Conservation (phyloP, 2,797 vertebrate genomes). For the Anniella stebbinsi region DNA sequence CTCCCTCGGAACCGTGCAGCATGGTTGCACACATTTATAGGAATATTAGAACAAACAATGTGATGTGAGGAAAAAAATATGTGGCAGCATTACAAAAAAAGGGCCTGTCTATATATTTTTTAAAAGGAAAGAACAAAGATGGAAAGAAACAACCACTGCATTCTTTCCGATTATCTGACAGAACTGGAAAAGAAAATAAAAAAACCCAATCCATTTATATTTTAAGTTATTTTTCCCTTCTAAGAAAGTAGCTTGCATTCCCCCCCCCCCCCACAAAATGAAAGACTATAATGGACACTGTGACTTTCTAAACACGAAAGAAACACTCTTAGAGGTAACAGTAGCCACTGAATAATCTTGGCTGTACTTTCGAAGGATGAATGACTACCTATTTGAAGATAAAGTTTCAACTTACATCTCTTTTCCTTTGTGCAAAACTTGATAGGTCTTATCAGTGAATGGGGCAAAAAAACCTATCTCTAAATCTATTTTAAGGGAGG, state of each 20-base stretch:
- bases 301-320: conserved; percentile 16
- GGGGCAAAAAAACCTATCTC: not conserved
- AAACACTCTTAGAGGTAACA: not conserved
- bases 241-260: conserved; percentile 17
- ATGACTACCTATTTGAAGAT: conserved; percentile 42
- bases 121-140: not conserved
- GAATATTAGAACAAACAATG: not conserved
- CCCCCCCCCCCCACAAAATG: too few species aligned
- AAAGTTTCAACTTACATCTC: conserved; percentile 26
- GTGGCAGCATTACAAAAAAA: not conserved
- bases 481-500: not conserved
- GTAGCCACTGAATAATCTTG: conserved; percentile 22
- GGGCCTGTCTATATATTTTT: not conserved
- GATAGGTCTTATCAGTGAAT: conserved; percentile 14
- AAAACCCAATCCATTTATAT: not conserved
- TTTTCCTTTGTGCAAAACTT: conserved; percentile 37
- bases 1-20: too few species aligned
- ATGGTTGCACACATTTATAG: not conserved
- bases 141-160: not conserved
- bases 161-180: not conserved
- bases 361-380: conserved; percentile 37
- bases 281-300: not conserved
- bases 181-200: not conserved
- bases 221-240: not conserved
- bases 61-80: not conserved